Base-by-base conservation (phyloP, 2,113 vertebrate genomes). In the Semnornis frantzii region DNA sequence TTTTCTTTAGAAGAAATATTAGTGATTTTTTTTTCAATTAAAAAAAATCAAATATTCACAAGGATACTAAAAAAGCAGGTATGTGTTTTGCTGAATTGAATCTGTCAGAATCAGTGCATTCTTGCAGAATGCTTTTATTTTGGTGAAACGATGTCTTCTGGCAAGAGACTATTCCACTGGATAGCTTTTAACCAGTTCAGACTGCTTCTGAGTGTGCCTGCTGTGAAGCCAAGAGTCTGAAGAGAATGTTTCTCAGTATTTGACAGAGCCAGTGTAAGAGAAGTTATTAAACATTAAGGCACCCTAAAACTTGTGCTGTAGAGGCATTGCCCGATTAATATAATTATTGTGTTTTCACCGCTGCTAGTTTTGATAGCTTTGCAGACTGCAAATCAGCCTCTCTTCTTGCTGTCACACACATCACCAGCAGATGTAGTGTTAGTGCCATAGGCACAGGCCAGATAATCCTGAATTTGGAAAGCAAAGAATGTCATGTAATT, bases 391-490 rank as follows among this genome's bases (percentile, higher is more conserved):
- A 69, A 94, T 85, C 94, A 90, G 86, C 65, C 68, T 72, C 88
- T 89, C 37, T 54, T 90, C 77, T 86, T 82, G 77, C 89, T 78
- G 86, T 92, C 83, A 84, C 25, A 74, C 73, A 12, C 62, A 94
- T 84, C 96, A 95, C 77, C 86, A 95, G 89, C 92, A 96, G 89
- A 95, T 92, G 94, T 62, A 95, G 70, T 1, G 42, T 92, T 89
- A 96, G 77, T 90, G 92, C 92, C 89, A 82, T 79, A 90, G 83
- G 74, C 89, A 93, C 44, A 72, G 86, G 86, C 86, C 95, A 92
- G 80, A 95, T 88, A 86, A 93, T 93, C 70, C 83, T 79, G 83
- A 82, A 79, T 94, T 94, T 96, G 95, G 90, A 96, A 92, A 82
- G 85, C 62, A 71, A 92, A 90, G 70, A 76, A 78, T 87, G 83